Percentiles rank a stretch among this genome's conserved stretches.
phyloP scores from a whole-genome alignment of 2,113 vertebrate genomes.

The Actenoides hombroni region DNA sequence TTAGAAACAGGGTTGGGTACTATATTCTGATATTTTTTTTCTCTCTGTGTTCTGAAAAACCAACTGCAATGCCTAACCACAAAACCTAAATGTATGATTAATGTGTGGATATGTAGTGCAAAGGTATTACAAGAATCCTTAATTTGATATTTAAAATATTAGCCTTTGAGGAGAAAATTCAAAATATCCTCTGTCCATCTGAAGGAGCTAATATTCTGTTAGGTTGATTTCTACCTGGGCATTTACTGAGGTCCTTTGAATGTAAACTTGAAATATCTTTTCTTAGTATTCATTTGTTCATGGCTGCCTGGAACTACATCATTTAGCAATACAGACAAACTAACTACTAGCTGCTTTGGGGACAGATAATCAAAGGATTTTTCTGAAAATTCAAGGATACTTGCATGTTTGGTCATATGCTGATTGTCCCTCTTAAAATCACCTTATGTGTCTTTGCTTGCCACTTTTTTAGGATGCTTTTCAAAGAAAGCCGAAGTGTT shows the following conservation, averaged over 20 bases:
- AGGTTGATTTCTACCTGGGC: neutral
- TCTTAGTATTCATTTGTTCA: neutral
- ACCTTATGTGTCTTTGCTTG: neutral
- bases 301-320: neutral
- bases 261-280: neutral
- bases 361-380: neutral
- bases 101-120: neutral
- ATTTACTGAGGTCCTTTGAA: neutral
- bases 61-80: no score
- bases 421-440: neutral
- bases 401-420: neutral
- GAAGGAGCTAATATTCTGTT: neutral
- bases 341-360: neutral
- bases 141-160: neutral
- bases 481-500: slow-evolving; percentile 94
- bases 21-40: neutral
- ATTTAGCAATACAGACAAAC: neutral
- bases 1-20: neutral
- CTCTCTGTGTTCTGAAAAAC: neutral
- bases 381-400: neutral
- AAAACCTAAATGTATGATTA: neutral
- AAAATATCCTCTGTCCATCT: neutral
- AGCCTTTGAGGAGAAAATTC: neutral
- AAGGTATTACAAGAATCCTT: neutral
- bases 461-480: slow-evolving; percentile 85